phyloP scores from a whole-genome alignment of 2,113 vertebrate species.

The Dasypus novemcinctus region DNA sequence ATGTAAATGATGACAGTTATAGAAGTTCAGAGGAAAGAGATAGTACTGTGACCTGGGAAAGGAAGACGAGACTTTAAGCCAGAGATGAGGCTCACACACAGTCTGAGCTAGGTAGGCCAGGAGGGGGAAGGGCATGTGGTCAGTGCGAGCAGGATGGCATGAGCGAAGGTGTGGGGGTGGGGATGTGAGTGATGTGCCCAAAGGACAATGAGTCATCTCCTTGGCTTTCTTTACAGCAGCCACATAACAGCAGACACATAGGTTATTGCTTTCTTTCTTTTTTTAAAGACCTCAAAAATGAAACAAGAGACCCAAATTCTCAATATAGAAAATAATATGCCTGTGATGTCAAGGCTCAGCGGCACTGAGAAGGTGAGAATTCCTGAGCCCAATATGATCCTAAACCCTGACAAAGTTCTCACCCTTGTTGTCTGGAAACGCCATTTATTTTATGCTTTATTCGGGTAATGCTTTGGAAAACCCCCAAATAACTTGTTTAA shows the following conservation, averaged over 20 bases:
- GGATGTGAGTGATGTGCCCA: neutral
- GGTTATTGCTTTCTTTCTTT: constrained; percentile 30
- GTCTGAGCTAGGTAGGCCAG: neutral
- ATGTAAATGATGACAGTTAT: neutral
- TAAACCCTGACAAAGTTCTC: constrained; percentile 24
- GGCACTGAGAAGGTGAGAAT: constrained; percentile 14
- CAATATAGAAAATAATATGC: constrained; percentile 40
- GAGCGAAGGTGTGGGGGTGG: neutral
- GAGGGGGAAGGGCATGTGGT: neutral
- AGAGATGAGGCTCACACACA: neutral
- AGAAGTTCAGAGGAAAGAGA: neutral
- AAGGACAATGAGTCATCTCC: constrained; percentile 58
- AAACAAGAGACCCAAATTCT: constrained; percentile 58
- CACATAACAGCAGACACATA: neutral
- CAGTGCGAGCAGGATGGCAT: neutral
- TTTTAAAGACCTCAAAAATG: constrained; percentile 20
- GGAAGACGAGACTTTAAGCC: neutral
- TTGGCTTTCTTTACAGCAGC: constrained; percentile 28
- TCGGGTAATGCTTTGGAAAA: constrained; percentile 26
- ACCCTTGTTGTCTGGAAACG: constrained; percentile 2
- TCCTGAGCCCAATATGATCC: constrained; percentile 13
- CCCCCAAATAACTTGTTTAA: neutral
- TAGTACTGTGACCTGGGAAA: neutral
- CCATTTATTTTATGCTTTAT: neutral
- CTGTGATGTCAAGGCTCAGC: neutral